Evolutionary conservation across 2,797 vertebrate species (phyloP).

Genomic region (Cheirogaleus major): DNA sequence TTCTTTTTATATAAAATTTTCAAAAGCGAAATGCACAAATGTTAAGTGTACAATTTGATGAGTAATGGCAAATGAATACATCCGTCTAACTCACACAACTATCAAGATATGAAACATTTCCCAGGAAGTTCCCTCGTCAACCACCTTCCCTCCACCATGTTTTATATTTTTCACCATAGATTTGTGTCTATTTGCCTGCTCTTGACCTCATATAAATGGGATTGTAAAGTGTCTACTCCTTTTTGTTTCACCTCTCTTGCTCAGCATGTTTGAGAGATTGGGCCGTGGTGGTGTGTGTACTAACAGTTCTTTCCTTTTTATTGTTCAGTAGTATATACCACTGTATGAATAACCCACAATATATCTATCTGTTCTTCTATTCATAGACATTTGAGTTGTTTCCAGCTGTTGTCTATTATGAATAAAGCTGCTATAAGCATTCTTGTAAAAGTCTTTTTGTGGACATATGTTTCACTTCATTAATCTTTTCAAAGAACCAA

Average conservation of each 20-base stretch:
- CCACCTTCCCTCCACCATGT: background rate
- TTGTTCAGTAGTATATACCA: background rate
- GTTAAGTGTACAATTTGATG: background rate
- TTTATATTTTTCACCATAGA: background rate
- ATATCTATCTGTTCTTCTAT: background rate
- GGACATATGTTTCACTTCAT: conserved; percentile 24
- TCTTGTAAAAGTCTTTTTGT: background rate
- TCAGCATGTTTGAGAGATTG: background rate
- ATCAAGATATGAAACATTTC: background rate
- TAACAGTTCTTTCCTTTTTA: background rate
- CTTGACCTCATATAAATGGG: background rate
- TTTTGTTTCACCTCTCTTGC: background rate
- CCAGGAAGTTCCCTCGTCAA: background rate
- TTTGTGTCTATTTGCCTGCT: background rate
- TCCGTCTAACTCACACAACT: background rate
- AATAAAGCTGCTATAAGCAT: background rate
- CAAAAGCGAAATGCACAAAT: background rate
- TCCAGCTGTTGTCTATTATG: background rate
- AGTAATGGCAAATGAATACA: background rate
- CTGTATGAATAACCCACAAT: background rate
- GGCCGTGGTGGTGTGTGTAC: too few species aligned
- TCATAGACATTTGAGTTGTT: background rate
- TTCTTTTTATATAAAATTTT: background rate
- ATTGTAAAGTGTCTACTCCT: background rate
- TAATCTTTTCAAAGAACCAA: background rate